Evolutionary conservation across 1,140 invertebrate genomes (phyloP).

Genomic region (Pararge aegeria): DNA sequence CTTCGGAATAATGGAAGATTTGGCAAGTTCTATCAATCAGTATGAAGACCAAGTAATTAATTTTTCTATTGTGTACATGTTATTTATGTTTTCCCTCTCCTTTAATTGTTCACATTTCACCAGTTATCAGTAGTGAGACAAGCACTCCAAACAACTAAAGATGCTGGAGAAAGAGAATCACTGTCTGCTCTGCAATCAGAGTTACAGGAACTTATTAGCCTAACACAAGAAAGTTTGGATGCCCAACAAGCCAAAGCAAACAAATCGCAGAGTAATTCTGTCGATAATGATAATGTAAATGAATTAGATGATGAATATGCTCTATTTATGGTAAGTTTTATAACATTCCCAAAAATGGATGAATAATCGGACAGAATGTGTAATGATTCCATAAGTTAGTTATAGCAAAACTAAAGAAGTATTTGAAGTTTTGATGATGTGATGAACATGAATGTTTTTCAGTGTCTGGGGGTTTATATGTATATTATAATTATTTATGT

Average conservation of each 20-base stretch:
- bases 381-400: no score
- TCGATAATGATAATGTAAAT: conserved; percentile 23
- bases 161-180: conserved; percentile 80
- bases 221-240: conserved; percentile 82
- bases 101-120: conserved; percentile 26
- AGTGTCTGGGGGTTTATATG: no score
- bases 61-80: neutral
- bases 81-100: neutral
- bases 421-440: no score
- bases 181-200: conserved; percentile 82
- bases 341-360: neutral
- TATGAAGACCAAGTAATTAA: conserved; percentile 78
- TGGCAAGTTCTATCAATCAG: conserved; percentile 65
- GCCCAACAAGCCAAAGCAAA: conserved; percentile 36
- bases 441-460: no score
- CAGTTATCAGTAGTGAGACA: conserved; percentile 83
- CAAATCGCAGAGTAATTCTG: conserved; percentile 26
- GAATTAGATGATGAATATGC: conserved; percentile 84
- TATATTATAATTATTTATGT: no score
- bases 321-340: conserved; percentile 82
- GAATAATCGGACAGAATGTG: no score
- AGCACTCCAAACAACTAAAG: conserved; percentile 74
- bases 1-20: conserved; percentile 57
- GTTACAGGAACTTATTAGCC: conserved; percentile 83
- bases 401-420: no score